A percentile compares a stretch with the other conserved stretches of the same genome.
phyloP scores from a whole-genome alignment of 2,797 vertebrate species.

The Microtus californicus region DNA sequence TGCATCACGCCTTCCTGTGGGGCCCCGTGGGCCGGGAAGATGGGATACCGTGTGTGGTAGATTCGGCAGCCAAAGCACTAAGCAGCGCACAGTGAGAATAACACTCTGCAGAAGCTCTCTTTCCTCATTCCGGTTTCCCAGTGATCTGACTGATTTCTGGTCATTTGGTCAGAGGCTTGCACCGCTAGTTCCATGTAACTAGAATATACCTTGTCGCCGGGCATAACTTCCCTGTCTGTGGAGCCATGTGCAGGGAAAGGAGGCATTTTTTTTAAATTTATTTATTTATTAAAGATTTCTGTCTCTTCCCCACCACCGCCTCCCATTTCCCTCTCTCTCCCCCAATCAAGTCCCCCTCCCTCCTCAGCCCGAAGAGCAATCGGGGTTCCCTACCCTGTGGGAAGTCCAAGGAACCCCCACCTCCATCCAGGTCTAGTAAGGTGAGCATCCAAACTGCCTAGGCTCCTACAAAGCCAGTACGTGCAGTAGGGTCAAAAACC shows the following conservation, averaged over 20 bases:
- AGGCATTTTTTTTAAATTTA: too few relatives aligned
- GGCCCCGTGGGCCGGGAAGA: neutral
- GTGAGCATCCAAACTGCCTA: too few relatives aligned
- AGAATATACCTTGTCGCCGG: neutral
- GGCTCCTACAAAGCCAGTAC: too few relatives aligned
- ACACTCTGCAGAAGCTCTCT: neutral
- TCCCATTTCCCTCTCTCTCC: too few relatives aligned
- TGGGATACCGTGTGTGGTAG: accelerated
- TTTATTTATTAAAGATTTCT: too few relatives aligned
- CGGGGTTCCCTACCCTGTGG: too few relatives aligned
- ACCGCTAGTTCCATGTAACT: neutral
- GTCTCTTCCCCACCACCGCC: too few relatives aligned
- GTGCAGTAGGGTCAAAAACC: too few relatives aligned
- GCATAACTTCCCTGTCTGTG: neutral
- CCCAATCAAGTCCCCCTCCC: too few relatives aligned
- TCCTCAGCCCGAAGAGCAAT: too few relatives aligned
- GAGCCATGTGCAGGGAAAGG: neutral
- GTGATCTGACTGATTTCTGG: neutral
- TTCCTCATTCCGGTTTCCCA: neutral
- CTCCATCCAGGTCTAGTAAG: too few relatives aligned
- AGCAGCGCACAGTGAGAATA: neutral
- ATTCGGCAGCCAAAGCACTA: accelerated
- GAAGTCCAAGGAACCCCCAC: too few relatives aligned
- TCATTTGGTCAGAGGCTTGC: neutral
- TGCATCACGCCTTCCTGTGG: neutral